These are phyloP conservation scores for Pygocentrus nattereri DNA, from an alignment of 2,797 vertebrate genomes.

Conservation along the genomic window DNA sequence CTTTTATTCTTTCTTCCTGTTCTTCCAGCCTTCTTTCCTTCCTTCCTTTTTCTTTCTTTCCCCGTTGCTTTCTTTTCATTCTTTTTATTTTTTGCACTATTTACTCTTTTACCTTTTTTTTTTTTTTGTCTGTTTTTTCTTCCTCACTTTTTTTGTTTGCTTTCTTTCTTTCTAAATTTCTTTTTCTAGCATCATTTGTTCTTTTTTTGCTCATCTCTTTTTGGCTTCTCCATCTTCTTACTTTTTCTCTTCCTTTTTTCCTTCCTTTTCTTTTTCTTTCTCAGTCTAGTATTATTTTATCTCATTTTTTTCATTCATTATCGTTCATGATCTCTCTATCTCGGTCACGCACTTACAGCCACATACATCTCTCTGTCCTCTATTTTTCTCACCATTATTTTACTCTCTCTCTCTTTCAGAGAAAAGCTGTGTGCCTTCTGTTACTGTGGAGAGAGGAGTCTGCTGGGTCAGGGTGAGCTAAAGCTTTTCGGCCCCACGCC, in stretches of 20 bases:
- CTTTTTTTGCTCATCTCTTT: too few species aligned
- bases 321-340: constrained; percentile 1
- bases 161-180: too few species aligned
- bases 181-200: not conserved
- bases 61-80: not conserved
- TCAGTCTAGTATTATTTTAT: too few species aligned
- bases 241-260: too few species aligned
- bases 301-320: not conserved
- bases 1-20: not conserved
- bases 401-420: constrained; percentile 51
- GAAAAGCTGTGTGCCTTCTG: constrained; percentile 98
- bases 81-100: not conserved
- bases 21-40: not conserved
- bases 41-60: not conserved
- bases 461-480: constrained; percentile 93
- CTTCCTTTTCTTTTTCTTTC: too few species aligned
- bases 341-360: constrained; percentile 12
- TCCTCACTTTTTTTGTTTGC: too few species aligned
- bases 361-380: too few species aligned
- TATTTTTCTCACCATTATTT: too few species aligned
- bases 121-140: too few species aligned
- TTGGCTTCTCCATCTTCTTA: too few species aligned
- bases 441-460: constrained; percentile 89
- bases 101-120: not conserved
- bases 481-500: constrained; percentile 91